These are phyloP conservation scores for Macquaria ambigua DNA, from an alignment of 2,113 vertebrate genomes.

Conservation along the genomic window DNA sequence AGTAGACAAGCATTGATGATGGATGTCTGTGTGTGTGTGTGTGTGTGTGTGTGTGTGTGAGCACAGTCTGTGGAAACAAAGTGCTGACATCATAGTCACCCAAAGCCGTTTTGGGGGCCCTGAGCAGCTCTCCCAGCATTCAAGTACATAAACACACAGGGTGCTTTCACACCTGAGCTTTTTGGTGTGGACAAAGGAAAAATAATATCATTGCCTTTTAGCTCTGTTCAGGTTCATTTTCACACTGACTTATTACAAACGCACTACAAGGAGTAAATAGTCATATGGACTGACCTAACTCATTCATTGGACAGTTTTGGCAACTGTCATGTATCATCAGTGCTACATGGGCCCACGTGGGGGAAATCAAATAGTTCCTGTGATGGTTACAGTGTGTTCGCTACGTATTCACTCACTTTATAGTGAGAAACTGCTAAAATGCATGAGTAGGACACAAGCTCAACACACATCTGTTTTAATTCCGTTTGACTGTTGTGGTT, in stretches of 20 bases:
- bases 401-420: neutral
- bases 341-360: neutral
- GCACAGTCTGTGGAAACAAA: neutral
- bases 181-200: neutral
- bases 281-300: neutral
- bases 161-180: no score
- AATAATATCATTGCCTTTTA: neutral
- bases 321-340: neutral
- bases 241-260: neutral
- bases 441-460: no score
- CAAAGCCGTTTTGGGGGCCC: neutral
- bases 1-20: conserved; percentile 10
- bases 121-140: neutral
- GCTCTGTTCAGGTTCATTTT: neutral
- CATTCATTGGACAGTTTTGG: neutral
- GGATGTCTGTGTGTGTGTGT: neutral
- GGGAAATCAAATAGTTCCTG: neutral
- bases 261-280: neutral
- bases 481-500: no score
- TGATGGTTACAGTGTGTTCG: neutral
- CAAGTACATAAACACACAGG: neutral
- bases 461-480: no score
- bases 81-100: neutral
- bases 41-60: neutral
- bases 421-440: neutral